Percentiles rank a stretch among this genome's conserved stretches.
Evolutionary conservation across 2,888 invertebrate species (phyloP).

Genomic region (Ophioninae sp.): DNA sequence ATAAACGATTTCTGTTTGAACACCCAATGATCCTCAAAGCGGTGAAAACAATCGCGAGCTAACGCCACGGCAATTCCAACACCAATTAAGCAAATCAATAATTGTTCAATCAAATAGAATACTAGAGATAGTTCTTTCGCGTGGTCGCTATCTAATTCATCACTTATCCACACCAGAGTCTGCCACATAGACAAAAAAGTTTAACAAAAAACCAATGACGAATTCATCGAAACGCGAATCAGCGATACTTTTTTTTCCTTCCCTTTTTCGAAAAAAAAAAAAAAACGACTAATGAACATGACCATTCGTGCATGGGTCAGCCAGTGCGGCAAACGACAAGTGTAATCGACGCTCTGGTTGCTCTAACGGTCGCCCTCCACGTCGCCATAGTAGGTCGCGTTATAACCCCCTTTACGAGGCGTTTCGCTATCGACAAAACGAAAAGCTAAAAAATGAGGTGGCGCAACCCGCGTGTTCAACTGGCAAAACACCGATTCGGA

Average conservation of each 20-base stretch:
- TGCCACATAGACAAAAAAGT: background rate
- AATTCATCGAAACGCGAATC: background rate
- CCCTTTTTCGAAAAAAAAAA: background rate
- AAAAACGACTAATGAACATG: constrained; percentile 44
- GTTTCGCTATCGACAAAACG: constrained; percentile 52
- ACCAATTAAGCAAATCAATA: constrained; percentile 7
- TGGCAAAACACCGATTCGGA: constrained; percentile 36
- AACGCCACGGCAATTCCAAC: background rate
- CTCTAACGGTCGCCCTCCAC: constrained; percentile 39
- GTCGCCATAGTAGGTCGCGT: constrained; percentile 28
- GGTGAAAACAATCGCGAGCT: background rate
- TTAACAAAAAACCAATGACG: background rate
- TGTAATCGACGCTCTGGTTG: constrained; percentile 40
- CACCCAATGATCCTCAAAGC: too few relatives aligned
- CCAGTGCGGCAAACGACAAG: constrained; percentile 45
- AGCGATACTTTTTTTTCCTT: background rate
- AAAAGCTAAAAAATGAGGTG: constrained; percentile 45
- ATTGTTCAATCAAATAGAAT: constrained; percentile 17
- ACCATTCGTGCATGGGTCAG: constrained; percentile 25
- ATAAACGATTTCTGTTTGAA: too few relatives aligned
- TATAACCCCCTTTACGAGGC: constrained; percentile 50
- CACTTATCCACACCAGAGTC: constrained; percentile 15
- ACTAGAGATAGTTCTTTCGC: background rate
- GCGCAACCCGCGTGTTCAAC: constrained; percentile 23
- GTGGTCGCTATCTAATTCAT: background rate